These are phyloP conservation scores for Beroe ovata DNA, from an alignment of 37 sponge, comb jelly and placozoan species.

Conservation along the genomic window DNA sequence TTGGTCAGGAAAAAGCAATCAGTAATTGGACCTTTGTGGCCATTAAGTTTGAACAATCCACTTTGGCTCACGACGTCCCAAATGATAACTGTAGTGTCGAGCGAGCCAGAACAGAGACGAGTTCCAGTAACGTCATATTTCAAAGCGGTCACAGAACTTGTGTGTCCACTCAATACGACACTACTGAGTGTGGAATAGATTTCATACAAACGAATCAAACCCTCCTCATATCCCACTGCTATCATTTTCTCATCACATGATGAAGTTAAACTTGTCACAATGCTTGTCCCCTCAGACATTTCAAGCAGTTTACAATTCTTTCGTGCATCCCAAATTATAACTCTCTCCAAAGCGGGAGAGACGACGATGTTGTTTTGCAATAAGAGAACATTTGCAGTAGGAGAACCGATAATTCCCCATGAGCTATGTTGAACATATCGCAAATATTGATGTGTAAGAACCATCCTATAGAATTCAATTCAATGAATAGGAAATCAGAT, in stretches of 20 bases:
- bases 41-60: conserved; percentile 84
- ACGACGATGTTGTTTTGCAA: conserved; percentile 59
- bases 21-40: conserved; percentile 89
- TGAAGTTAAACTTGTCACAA: conserved; percentile 70
- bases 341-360: conserved; percentile 79
- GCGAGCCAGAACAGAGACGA: conserved; percentile 80
- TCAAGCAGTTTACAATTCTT: conserved; percentile 71
- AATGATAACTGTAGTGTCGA: conserved; percentile 86
- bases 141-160: conserved; percentile 77
- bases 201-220: conserved; percentile 69
- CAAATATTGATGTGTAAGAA: conserved; percentile 80
- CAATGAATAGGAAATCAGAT: too few relatives aligned
- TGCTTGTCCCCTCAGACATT: conserved; percentile 1
- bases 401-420: conserved; percentile 78
- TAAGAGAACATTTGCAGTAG: conserved; percentile 68
- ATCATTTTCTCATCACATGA: conserved; percentile 63
- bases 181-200: conserved; percentile 17
- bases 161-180: conserved; percentile 88
- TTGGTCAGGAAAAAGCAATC: conserved; percentile 68
- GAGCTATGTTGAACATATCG: conserved; percentile 70
- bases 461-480: conserved; percentile 68
- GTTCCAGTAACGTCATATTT: conserved; percentile 72
- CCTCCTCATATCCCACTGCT: conserved; percentile 75
- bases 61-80: conserved; percentile 87
- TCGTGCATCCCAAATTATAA: conserved; percentile 81